Conservation (phyloP, 2,113 vertebrate genomes). For the Aptenodytes forsteri region DNA sequence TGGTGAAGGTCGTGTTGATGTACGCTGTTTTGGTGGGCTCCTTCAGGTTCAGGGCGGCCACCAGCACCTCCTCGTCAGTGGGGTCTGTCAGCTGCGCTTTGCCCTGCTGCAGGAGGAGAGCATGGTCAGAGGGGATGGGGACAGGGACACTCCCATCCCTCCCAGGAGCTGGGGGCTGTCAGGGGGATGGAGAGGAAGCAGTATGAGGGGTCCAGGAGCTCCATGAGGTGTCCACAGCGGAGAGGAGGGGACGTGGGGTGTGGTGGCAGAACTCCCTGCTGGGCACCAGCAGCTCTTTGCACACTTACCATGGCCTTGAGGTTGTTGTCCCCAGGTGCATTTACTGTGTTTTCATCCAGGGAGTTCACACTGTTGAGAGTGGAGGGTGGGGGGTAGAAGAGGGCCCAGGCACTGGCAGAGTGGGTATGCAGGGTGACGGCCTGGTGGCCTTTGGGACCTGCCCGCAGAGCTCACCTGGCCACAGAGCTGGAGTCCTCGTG, state of each 20-base stretch:
- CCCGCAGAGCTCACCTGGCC: slow-evolving; percentile 22
- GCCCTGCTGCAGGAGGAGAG: background rate
- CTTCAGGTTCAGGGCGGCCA: slow-evolving; percentile 66
- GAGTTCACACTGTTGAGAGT: slow-evolving; percentile 80
- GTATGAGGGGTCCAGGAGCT: background rate
- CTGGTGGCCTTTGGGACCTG: background rate
- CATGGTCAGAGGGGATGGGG: background rate
- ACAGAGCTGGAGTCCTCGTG: slow-evolving; percentile 66
- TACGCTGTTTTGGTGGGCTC: background rate
- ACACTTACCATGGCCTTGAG: slow-evolving; percentile 10
- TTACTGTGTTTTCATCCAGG: slow-evolving; percentile 79
- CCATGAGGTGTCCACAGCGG: background rate
- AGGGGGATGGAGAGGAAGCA: background rate
- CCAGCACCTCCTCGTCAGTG: slow-evolving; percentile 66
- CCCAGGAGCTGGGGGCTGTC: background rate
- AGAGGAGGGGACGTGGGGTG: background rate
- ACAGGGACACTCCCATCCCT: rapidly evolving
- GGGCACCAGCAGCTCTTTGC: background rate
- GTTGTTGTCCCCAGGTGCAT: slow-evolving; percentile 6
- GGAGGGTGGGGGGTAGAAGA: background rate
- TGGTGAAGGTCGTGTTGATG: slow-evolving; percentile 74
- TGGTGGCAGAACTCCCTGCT: background rate
- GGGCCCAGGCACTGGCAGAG: background rate
- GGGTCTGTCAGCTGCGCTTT: background rate
- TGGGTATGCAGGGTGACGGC: background rate